These are phyloP conservation scores for Eulemur albifrons DNA, from an alignment of 2,797 vertebrate species.

Conservation along the genomic window DNA sequence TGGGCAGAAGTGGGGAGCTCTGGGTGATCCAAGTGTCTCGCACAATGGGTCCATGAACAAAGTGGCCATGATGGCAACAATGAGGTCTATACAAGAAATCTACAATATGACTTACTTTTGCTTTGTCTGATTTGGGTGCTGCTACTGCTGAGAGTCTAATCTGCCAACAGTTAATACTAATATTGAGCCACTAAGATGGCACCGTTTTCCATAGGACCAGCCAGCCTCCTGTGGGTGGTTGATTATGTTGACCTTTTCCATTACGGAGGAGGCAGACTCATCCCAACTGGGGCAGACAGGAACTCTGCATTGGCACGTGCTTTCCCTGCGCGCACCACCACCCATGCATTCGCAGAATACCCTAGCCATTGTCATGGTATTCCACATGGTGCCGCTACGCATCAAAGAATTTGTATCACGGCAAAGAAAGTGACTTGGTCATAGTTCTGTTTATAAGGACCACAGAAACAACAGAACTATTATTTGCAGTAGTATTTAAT, in stretches of 20 bases:
- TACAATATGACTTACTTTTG: neutral
- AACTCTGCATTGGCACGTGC: neutral
- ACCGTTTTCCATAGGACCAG: neutral
- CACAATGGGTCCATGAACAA: neutral
- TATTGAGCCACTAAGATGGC: neutral
- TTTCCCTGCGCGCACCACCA: neutral
- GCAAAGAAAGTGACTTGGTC: neutral
- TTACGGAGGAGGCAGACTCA: neutral
- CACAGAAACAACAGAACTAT: neutral
- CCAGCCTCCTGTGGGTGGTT: neutral
- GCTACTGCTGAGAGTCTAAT: neutral
- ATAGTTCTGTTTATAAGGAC: neutral
- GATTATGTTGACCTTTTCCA: neutral
- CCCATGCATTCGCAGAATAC: neutral
- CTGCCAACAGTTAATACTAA: neutral
- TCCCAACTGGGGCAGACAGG: neutral
- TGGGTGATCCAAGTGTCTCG: neutral
- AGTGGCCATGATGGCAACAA: neutral
- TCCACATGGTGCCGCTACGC: neutral
- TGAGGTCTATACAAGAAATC: neutral
- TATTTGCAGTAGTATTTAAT: neutral
- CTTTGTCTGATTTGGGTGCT: neutral
- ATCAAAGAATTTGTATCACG: neutral
- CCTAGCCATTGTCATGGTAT: neutral
- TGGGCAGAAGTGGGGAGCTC: neutral